These are phyloP conservation scores for Acanthaster planci DNA, from an alignment of 35 echinoderm and acorn worm genomes.

Conservation along the genomic window DNA sequence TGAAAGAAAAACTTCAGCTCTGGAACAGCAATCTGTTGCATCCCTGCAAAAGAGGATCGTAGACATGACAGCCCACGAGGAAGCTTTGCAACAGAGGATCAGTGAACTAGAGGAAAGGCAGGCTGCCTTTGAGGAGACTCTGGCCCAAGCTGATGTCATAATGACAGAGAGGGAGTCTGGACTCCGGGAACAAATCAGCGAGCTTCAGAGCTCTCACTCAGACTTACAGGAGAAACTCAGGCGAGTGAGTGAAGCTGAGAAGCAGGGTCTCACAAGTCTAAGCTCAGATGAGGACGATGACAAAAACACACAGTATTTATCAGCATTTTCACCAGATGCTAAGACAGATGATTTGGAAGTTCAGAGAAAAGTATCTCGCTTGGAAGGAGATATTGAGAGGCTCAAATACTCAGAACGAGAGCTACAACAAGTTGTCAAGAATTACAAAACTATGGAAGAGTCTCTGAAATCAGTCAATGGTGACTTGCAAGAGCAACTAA, in stretches of 20 bases:
- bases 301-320: conserved; percentile 8
- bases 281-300: conserved; percentile 25
- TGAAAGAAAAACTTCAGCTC: conserved; percentile 6
- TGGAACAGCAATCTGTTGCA: conserved; percentile 7
- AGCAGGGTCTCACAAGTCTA: neutral
- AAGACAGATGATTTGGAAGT: neutral
- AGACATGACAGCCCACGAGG: conserved; percentile 59
- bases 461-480: conserved; percentile 30
- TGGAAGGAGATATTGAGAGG: conserved; percentile 37
- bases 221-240: conserved; percentile 56
- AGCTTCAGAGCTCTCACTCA: conserved; percentile 66
- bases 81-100: conserved; percentile 48
- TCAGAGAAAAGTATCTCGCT: neutral
- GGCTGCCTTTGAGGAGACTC: conserved; percentile 81
- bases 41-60: conserved; percentile 32
- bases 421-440: conserved; percentile 21
- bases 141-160: conserved; percentile 80
- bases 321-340: conserved; percentile 18
- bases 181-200: conserved; percentile 56
- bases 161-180: conserved; percentile 78
- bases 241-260: conserved; percentile 10
- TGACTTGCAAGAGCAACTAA: conserved; percentile 39
- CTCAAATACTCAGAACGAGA: conserved; percentile 38
- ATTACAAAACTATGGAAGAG: conserved; percentile 21
- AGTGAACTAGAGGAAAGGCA: conserved; percentile 69